Evolutionary conservation across 2,888 invertebrate species (phyloP).

Genomic region (Brachypalpus laphriformis): DNA sequence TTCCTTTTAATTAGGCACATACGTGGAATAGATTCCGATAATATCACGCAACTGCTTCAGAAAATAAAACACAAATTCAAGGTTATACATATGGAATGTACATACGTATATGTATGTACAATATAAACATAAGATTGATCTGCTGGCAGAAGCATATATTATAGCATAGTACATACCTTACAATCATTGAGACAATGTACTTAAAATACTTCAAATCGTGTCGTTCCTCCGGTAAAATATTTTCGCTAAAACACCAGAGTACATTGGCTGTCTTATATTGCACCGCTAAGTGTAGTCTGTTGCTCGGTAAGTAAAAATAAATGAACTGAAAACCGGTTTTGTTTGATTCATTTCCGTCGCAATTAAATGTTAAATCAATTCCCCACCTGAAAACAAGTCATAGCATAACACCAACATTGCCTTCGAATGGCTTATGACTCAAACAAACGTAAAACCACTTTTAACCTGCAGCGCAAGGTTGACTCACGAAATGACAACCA

Average conservation of each 20-base stretch:
- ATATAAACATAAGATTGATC: background rate
- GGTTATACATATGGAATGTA: too few relatives aligned
- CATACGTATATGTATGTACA: too few relatives aligned
- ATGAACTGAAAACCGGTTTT: slow-evolving; percentile 43
- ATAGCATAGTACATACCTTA: background rate
- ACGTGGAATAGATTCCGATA: background rate
- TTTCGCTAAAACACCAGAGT: background rate
- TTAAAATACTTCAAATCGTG: background rate
- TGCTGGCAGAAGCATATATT: background rate
- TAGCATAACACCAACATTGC: slow-evolving; percentile 16
- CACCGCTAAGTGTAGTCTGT: background rate
- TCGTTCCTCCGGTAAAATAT: too few relatives aligned
- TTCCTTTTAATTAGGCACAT: background rate
- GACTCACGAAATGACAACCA: slow-evolving; percentile 43
- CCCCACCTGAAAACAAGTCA: slow-evolving; percentile 40
- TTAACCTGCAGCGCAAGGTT: slow-evolving; percentile 48
- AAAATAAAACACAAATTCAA: background rate
- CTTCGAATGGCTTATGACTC: slow-evolving; percentile 47
- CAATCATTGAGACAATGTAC: too few relatives aligned
- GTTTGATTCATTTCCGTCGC: slow-evolving; percentile 41
- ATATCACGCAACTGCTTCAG: background rate
- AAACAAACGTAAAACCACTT: slow-evolving; percentile 13
- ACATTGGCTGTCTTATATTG: background rate
- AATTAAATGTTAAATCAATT: slow-evolving; percentile 40
- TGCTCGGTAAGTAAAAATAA: background rate